Percentiles rank a stretch among this genome's conserved stretches.
Conservation (phyloP, 2,797 vertebrate species). For the Micrastur ruficollis region DNA sequence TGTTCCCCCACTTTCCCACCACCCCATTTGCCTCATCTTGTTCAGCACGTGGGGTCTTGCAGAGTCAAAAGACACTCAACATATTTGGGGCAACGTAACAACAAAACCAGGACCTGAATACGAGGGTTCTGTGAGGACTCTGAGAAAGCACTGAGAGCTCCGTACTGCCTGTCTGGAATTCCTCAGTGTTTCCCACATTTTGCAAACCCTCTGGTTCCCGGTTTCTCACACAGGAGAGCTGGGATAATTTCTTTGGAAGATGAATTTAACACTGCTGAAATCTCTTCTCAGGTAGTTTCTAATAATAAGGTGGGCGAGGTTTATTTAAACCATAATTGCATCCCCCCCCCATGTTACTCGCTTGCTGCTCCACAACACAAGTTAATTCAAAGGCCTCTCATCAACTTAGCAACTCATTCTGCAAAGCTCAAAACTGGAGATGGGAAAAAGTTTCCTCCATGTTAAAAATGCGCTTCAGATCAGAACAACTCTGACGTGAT, state of each 20-base stretch:
- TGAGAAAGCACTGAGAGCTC: not conserved
- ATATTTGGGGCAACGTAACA: not conserved
- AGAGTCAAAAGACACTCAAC: not conserved
- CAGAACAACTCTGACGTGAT: not conserved
- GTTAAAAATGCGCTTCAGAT: not conserved
- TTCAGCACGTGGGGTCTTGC: not conserved
- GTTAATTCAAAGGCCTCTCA: not conserved
- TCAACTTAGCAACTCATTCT: not conserved
- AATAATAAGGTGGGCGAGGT: not conserved
- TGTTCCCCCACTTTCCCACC: not conserved
- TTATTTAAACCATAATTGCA: not conserved
- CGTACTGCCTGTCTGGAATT: not conserved
- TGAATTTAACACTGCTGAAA: not conserved
- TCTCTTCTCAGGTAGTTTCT: conserved; percentile 18
- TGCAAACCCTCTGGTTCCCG: not conserved
- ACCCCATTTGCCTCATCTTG: not conserved
- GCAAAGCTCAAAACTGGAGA: not conserved
- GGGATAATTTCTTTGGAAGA: not conserved
- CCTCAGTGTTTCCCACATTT: not conserved
- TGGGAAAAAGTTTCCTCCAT: not conserved
- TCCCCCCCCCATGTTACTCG: not conserved
- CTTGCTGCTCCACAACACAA: not conserved
- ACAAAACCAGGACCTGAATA: not conserved
- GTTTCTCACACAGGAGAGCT: not conserved
- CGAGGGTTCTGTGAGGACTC: not conserved